Evolutionary conservation across 2,113 vertebrate species (phyloP).

Genomic region (Lepus europaeus): DNA sequence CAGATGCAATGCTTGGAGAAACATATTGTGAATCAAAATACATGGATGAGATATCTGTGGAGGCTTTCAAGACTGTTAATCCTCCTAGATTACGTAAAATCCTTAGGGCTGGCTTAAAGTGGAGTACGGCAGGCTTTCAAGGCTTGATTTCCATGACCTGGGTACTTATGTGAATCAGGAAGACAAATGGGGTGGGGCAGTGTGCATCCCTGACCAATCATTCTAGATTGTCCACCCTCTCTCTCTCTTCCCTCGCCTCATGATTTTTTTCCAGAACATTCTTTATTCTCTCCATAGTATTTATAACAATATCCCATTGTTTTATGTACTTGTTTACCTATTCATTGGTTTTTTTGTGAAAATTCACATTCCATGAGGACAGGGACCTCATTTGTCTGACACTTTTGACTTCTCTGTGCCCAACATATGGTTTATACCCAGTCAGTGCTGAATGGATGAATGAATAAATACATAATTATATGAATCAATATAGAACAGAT

Average conservation of each 20-base stretch:
- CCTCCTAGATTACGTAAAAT: background rate
- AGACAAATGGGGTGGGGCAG: rapidly evolving
- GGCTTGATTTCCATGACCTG: background rate
- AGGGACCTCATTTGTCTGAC: background rate
- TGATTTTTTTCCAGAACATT: background rate
- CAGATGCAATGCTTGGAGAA: background rate
- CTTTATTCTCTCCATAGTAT: background rate
- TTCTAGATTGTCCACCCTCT: too few relatives aligned
- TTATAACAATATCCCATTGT: background rate
- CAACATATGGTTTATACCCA: background rate
- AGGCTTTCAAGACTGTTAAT: background rate
- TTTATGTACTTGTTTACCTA: background rate
- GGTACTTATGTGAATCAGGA: background rate
- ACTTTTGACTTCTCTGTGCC: background rate
- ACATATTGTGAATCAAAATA: background rate
- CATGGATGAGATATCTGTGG: background rate
- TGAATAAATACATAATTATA: background rate
- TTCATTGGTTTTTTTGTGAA: background rate
- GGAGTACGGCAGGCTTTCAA: background rate
- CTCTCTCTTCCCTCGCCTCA: background rate
- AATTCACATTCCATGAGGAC: background rate
- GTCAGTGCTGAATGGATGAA: background rate
- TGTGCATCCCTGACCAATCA: background rate
- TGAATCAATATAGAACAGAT: background rate
- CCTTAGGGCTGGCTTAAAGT: background rate